These are phyloP conservation scores for Camelus bactrianus DNA, from an alignment of 2,113 vertebrate genomes.

Conservation along the genomic window DNA sequence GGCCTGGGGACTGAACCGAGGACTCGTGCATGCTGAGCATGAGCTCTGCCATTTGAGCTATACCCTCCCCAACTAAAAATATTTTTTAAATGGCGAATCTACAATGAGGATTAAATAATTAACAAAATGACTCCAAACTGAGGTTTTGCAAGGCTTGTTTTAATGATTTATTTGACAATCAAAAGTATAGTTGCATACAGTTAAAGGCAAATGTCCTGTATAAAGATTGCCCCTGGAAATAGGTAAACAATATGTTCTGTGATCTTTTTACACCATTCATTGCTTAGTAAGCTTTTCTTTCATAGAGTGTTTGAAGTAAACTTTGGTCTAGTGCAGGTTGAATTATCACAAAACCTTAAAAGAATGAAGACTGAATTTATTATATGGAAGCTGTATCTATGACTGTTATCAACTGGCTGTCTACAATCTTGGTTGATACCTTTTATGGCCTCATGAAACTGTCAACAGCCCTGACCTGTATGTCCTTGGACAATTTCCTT, in stretches of 20 bases:
- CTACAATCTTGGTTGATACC: neutral
- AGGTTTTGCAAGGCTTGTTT: slow-evolving; percentile 25
- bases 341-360: slow-evolving; percentile 42
- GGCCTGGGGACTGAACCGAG: too few relatives aligned
- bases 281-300: slow-evolving; percentile 63
- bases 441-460: slow-evolving; percentile 54
- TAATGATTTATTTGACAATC: slow-evolving; percentile 61
- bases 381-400: neutral
- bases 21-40: too few relatives aligned
- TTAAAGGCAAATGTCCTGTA: slow-evolving; percentile 60
- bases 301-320: slow-evolving; percentile 41
- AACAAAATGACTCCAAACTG: slow-evolving; percentile 18
- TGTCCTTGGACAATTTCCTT: neutral
- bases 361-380: slow-evolving; percentile 4
- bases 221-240: neutral
- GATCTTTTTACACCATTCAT: slow-evolving; percentile 28
- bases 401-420: slow-evolving; percentile 10
- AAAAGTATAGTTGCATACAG: slow-evolving; percentile 23
- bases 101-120: slow-evolving; percentile 46
- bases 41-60: too few relatives aligned
- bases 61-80: too few relatives aligned
- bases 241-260: neutral
- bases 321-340: slow-evolving; percentile 40
- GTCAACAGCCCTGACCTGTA: neutral
- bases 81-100: slow-evolving; percentile 12